Conservation (phyloP, 2,113 vertebrate species). For the Lepisosteus oculatus region DNA sequence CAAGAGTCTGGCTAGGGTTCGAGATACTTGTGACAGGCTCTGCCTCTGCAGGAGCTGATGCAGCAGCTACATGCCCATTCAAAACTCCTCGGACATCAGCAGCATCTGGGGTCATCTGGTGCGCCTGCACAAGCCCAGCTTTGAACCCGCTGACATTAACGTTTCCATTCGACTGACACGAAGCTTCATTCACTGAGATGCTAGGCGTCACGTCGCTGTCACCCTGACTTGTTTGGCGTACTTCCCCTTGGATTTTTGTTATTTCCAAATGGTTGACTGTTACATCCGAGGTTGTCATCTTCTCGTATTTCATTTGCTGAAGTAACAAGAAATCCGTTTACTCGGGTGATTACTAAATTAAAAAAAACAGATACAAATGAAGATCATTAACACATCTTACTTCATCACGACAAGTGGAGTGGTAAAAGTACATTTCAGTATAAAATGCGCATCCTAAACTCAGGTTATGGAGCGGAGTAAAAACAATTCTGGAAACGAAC, state of each 20-base stretch:
- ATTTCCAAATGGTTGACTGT: slow-evolving; percentile 4
- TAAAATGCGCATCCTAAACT: neutral
- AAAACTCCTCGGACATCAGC: neutral
- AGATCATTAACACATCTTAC: neutral
- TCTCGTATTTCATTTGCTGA: neutral
- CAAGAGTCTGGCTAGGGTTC: neutral
- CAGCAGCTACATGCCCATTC: neutral
- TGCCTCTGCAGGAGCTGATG: neutral
- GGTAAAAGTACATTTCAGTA: neutral
- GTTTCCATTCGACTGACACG: neutral
- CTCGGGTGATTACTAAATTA: neutral
- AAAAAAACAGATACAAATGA: neutral
- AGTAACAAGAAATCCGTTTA: neutral
- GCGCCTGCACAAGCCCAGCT: neutral
- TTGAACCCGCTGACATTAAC: neutral
- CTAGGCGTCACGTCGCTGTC: neutral
- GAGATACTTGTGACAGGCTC: neutral
- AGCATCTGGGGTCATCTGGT: neutral
- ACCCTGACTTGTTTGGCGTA: neutral
- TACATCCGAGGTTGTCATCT: neutral
- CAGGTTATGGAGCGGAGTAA: neutral
- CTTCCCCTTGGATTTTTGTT: neutral
- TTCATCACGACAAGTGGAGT: neutral
- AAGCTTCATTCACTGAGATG: neutral
- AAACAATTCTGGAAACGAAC: too few species aligned